Base-by-base conservation (phyloP, 2,797 vertebrate species). In the Rhabdophis nuchalis region DNA sequence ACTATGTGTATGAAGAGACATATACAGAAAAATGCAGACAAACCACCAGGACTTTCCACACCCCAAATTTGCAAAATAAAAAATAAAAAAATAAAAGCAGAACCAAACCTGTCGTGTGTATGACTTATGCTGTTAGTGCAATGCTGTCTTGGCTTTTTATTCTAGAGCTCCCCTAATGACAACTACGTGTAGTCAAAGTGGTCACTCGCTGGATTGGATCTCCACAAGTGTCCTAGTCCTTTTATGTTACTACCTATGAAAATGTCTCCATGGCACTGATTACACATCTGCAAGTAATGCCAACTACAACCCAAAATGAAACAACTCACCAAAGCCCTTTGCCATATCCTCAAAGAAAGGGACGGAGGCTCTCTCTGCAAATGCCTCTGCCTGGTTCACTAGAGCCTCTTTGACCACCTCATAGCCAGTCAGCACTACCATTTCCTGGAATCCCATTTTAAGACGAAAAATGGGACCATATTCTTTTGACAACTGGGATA, bases 351-450 rank as follows among this genome's bases (percentile, higher is more conserved):
- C 93, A 94, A 97, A 96, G 41, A 97, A 0, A 27, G 96, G 96
- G 56, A 97, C 60, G 68, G 92, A 85, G 25, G 96, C 93, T 89
- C 96, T 91, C 87, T 95, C 97, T n/a, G 93, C 36, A 96, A 97
- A 97, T 0, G 96, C 95, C 29, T 97, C 96, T 68, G 95, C 96
- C 12, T 97, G 82, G 87, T 96, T 96, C 64, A 98, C 61, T 0
- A 97, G 96, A 58, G 97, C 97, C 87, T 97, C 97, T 56, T 97
- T 98, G 32, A 97, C 96, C 0, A 93, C 96, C 56, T 98, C 94
- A 1, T 97, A 97, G 27, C 97, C 96, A 58, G 95, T 95, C 58
- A 98, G 92, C 54, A 97, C 97, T 9, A 97, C 96, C 2, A 96
- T 85, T 89, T 92, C 89, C 72, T 89, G 46, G 25, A 53, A 0